Evolutionary conservation across 2,888 invertebrate species (phyloP), one percentile per base, ranked within the genome.

Genomic region (Alsophila aescularia): DNA sequence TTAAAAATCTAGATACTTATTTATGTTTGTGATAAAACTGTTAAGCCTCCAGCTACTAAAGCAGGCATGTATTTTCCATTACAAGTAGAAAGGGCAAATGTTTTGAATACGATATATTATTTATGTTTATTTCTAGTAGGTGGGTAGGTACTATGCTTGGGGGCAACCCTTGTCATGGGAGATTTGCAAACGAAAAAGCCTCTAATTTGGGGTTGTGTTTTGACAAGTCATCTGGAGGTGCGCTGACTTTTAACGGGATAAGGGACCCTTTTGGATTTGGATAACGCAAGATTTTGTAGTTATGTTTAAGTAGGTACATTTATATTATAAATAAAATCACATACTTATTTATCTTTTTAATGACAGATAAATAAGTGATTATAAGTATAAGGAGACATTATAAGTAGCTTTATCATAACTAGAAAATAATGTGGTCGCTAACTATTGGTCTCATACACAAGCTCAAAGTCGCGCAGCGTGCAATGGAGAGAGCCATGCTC

Each of bases 181-280:
- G 85, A 86, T 85, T 84, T 86, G 81, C 81, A 77, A 81, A 79
- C 79, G 81, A 80, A 86, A 83, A 81, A 78, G 73, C 83, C 77
- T 81, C 81, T 84, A 84, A 86, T 86, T 85, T 83, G 79, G 80
- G 79, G 78, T 75, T 75, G 71, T 81, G 77, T 85, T 83, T 83
- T 81, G 81, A 82, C 78, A 81, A 81, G 81, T 80, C 81, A 80
- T 79, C 78, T 79, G 66, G 67, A 76, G 75, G 67, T 75, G 69
- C 64, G 62, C 59, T 68, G 70, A 71, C 68, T 65, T 70, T 73
- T 62, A 62, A 65, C 59, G 65, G 61, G 50, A 53, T 64, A 62
- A 70, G 56, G 60, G 57, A 60, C 66, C 62, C 58, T 69, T 66
- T 64, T 55, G 52, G 60, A 62, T 58, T 60, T 43, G 58, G 52